phyloP scores from a whole-genome alignment of 2,113 vertebrate species.

The Syrmaticus mikado region DNA sequence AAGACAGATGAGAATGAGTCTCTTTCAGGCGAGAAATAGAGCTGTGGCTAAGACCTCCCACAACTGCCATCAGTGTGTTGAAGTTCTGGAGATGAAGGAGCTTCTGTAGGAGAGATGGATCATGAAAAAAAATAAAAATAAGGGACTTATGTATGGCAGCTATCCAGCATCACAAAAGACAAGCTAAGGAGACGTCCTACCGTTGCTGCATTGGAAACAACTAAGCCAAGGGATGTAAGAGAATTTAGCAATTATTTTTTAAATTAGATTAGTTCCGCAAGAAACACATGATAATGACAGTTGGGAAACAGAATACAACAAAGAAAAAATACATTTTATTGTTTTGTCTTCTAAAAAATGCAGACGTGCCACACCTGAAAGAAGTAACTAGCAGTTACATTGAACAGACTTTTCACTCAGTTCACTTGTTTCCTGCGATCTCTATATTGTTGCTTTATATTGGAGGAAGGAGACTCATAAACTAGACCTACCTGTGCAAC shows the following conservation, averaged over 20 bases:
- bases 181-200: not conserved
- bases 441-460: not conserved
- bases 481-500: slow-evolving; percentile 88
- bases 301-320: not conserved
- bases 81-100: slow-evolving; percentile 96
- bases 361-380: not conserved
- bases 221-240: not conserved
- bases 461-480: not conserved
- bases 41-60: slow-evolving; percentile 95
- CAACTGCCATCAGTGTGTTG: slow-evolving; percentile 97
- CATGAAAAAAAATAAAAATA: not conserved
- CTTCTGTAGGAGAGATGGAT: slow-evolving; percentile 81
- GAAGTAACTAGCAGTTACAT: not conserved
- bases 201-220: not conserved
- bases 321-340: not conserved
- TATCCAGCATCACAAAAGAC: not conserved
- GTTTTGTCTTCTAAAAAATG: not conserved
- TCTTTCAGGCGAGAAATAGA: slow-evolving; percentile 97
- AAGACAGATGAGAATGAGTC: slow-evolving; percentile 90
- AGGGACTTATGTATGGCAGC: not conserved
- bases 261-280: not conserved
- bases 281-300: not conserved
- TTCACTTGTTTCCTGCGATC: not conserved
- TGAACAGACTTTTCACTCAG: not conserved
- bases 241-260: not conserved